A percentile compares a stretch with the other conserved stretches of the same genome.
phyloP scores from a whole-genome alignment of 1,140 invertebrate genomes.

The Pteromalus puparum region DNA sequence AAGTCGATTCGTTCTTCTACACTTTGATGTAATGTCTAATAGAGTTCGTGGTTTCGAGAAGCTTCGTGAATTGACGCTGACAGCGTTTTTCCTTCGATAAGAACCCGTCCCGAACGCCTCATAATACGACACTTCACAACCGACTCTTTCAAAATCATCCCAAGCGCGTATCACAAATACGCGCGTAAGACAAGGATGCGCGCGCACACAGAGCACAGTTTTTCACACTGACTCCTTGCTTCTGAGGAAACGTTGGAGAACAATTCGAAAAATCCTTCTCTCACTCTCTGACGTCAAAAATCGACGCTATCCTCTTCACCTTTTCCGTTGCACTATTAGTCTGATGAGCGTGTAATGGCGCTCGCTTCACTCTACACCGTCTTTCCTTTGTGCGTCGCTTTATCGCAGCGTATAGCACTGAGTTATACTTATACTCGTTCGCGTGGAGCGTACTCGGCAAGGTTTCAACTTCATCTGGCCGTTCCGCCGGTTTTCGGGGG shows the following conservation, averaged over 20 bases:
- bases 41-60: slow-evolving; percentile 1
- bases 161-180: slow-evolving; percentile 26
- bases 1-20: background rate
- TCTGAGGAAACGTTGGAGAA: background rate
- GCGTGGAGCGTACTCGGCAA: background rate
- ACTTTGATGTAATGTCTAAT: background rate
- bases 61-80: background rate
- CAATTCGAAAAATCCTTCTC: background rate
- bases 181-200: background rate
- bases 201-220: slow-evolving; percentile 4
- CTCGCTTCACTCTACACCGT: no score
- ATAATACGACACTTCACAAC: slow-evolving; percentile 29
- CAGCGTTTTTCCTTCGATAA: background rate
- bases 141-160: slow-evolving; percentile 37
- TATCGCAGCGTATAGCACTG: background rate
- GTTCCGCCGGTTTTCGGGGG: background rate
- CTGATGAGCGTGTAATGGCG: no score
- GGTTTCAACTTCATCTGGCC: slow-evolving; percentile 21
- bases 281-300: background rate
- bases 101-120: slow-evolving; percentile 19
- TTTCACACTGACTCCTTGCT: background rate
- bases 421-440: background rate
- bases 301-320: background rate
- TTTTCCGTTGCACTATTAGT: no score
- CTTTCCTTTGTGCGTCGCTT: background rate